phyloP scores from a whole-genome alignment of 1,140 invertebrate genomes.

The Trichonephila clavipes region DNA sequence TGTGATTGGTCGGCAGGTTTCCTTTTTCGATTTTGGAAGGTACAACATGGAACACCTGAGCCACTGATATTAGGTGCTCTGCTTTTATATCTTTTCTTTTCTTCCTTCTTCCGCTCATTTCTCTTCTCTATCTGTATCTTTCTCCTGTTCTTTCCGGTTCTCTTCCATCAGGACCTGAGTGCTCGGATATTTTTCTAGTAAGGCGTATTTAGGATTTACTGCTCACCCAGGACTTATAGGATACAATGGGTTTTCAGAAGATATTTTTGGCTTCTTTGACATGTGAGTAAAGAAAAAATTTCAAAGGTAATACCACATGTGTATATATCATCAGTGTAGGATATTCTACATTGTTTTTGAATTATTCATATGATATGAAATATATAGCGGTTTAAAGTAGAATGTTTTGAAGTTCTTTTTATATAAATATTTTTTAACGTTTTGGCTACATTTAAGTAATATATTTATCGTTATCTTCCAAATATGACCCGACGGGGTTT shows the following conservation, averaged over 20 bases:
- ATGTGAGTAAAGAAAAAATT: neutral
- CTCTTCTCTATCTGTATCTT: neutral
- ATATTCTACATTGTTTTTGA: neutral
- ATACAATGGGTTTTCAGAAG: neutral
- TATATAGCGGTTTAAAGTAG: neutral
- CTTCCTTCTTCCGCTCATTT: neutral
- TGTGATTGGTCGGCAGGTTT: conserved; percentile 14
- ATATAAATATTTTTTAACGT: neutral
- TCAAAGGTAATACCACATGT: neutral
- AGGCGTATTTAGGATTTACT: conserved; percentile 28
- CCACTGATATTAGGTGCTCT: conserved; percentile 8
- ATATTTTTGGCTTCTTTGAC: neutral
- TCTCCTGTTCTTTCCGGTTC: neutral
- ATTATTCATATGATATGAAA: conserved; percentile 24
- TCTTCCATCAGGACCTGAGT: neutral
- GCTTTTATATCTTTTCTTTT: conserved; percentile 26
- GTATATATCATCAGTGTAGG: neutral
- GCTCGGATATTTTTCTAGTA: neutral
- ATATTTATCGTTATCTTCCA: too few species aligned
- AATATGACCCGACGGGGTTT: too few species aligned
- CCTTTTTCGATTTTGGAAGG: neutral
- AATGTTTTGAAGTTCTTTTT: neutral
- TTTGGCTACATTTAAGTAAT: neutral
- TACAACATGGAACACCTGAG: conserved; percentile 3
- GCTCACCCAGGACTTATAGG: neutral